Base-by-base conservation (phyloP, 2,888 invertebrate genomes). In the Lordiphosa andalusiaca region DNA sequence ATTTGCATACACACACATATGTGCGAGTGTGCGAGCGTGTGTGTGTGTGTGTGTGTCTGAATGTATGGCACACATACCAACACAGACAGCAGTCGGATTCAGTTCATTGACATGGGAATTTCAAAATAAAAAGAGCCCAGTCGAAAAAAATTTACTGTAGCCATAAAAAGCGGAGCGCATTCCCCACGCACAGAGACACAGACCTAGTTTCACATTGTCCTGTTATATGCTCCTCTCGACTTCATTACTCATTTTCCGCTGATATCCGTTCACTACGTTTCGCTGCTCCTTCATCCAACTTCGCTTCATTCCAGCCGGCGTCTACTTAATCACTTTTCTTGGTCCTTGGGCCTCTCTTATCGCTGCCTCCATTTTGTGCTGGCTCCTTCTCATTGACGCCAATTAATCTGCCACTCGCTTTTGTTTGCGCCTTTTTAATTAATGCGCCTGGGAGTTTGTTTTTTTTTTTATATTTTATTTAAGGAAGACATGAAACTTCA, bases 161-260 rank as follows among this genome's bases (percentile, higher is more conserved):
- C 53, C 30, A 73, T 49, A 81, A 68, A 82, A 39, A 40, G 54
- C 48, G 61, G 48, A 50, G 57, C 60, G 54, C 64, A 65, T 57
- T 72, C 55, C 52, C 60, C 50, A 57, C 58, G 52, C 62, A 76
- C 56, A 48, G 53, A 51, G 63, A 54, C 53, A 52, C 50, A 47
- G 53, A 42, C 35, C 39, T 33, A 50, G 30, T 25, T 6, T 16
- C 70, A 58, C 69, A 75, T 80, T 83, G 72, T 82, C 38, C 61
- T 60, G 48, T 50, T 30, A 51, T 30, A 51, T 52, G 69, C 53
- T 74, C 59, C 51, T 36, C 62, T 70, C 70, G 73, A 74, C 75
- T 78, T 83, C 81, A 81, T 81, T 84, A 81, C 76, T 81, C 76
- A 85, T 83, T 84, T 85, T 77, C 80, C 83, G 69, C 72, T 82